These are phyloP conservation scores for Helarctos malayanus DNA, from an alignment of 2,797 vertebrate genomes.

Conservation along the genomic window DNA sequence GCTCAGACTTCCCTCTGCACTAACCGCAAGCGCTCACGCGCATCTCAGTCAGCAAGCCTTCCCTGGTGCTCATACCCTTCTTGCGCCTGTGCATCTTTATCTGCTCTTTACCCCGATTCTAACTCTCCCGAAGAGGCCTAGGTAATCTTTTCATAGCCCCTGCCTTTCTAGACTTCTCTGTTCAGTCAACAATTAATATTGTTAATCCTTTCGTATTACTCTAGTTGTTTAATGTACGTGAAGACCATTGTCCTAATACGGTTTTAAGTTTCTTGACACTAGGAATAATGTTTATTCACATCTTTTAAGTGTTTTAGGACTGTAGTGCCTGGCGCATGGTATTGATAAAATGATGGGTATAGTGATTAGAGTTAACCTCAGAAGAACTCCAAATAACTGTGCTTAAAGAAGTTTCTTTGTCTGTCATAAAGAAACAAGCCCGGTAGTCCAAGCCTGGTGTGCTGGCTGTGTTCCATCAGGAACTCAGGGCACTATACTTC, in stretches of 20 bases:
- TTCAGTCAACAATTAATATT: not conserved
- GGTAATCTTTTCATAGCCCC: not conserved
- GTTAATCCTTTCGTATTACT: not conserved
- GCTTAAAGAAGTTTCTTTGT: not conserved
- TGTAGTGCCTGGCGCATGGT: not conserved
- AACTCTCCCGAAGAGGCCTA: not conserved
- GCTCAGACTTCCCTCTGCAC: not conserved
- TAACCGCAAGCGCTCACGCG: too few species aligned
- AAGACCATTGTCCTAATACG: not conserved
- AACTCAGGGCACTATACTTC: not conserved
- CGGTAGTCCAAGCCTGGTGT: not conserved
- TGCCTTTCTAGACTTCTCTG: not conserved
- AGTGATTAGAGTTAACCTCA: not conserved
- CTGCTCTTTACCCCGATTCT: not conserved
- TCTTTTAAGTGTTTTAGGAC: not conserved
- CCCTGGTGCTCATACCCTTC: accelerated
- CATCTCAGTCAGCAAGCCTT: not conserved
- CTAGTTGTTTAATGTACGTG: not conserved
- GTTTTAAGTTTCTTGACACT: not conserved
- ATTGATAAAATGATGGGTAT: not conserved
- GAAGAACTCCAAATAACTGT: not conserved
- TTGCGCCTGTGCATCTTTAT: not conserved
- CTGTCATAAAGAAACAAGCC: not conserved
- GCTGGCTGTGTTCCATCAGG: accelerated
- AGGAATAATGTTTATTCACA: not conserved